Evolutionary conservation across 2,113 vertebrate genomes (phyloP).

Genomic region (Orientallactaga bullata): DNA sequence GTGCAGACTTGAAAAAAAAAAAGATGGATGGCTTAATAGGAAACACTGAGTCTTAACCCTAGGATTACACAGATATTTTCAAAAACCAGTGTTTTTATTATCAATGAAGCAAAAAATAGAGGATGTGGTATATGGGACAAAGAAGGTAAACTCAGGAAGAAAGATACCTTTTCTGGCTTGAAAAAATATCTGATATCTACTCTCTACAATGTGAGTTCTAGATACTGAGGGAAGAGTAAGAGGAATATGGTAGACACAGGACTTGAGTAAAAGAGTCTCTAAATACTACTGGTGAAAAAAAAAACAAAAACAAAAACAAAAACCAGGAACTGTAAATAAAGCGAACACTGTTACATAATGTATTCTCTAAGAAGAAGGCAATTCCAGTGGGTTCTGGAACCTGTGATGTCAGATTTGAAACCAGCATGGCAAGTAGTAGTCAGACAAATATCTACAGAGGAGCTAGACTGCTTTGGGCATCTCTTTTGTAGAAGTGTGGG

Average conservation of each 20-base stretch:
- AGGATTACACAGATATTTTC: neutral
- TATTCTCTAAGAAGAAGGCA: neutral
- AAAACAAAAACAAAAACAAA: too few relatives aligned
- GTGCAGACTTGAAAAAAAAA: neutral
- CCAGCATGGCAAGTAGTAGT: neutral
- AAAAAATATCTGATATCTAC: neutral
- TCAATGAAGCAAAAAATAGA: neutral
- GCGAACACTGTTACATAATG: neutral
- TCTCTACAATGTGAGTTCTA: neutral
- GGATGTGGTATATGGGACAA: neutral
- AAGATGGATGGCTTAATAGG: neutral
- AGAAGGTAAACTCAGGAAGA: neutral
- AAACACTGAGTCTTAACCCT: neutral
- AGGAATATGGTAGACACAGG: fast-evolving
- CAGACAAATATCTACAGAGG: too few relatives aligned
- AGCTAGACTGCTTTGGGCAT: neutral
- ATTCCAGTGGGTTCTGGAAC: neutral
- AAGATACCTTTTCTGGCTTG: too few relatives aligned
- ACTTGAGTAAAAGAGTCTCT: neutral
- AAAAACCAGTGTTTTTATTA: neutral
- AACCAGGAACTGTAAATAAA: neutral
- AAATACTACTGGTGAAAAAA: neutral
- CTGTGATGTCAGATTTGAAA: neutral
- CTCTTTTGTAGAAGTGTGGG: neutral
- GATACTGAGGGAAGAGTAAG: too few relatives aligned